Base-by-base conservation (phyloP, 2,113 vertebrate genomes). In the Diadophis punctatus region DNA sequence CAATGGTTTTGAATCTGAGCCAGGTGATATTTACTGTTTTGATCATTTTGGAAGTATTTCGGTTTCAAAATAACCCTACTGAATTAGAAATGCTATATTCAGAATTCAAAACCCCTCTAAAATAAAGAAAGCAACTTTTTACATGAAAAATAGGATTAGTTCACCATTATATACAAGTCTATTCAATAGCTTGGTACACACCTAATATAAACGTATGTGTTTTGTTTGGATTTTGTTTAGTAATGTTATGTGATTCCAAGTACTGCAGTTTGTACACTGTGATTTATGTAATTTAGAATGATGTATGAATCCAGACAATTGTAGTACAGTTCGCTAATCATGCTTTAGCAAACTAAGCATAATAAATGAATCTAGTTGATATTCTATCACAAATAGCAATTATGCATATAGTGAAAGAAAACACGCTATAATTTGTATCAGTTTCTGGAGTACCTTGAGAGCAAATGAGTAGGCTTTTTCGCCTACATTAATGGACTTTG, bases 401-500 rank as follows among this genome's bases (percentile, higher is more conserved):
- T 55, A 49, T 30, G 18, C n/a, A 68, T 74, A 7, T 51, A 0
- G 0, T 52, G 86, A 55, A 3, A 93, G 43, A 27, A 80, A 80
- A 39, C 34, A 80, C 2, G 16, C 16, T 39, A 80, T 39, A n/a
- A 20, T 80, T 80, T 20, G n/a, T 80, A 80, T 80, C 68, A 18
- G 16, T 80, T 39, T 80, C 74, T 43, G 74, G 74, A 43, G 56
- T 95, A 99, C 99, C 98, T 98, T 99, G 1, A 99, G 96, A 34
- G 99, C 98, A 20, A 99, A 97, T 0, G 99, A 99, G 94, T 98
- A 98, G 7, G 98, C 98, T 96, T 99, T 99, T 92, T 99, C 99
- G 92, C 99, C 99, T 7, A 99, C 98, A 0, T 97, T 99, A 95
- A 99, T 98, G 93, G 98, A 99, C 95, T 98, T 99, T 0, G 99